These are phyloP conservation scores for Pteria penguin DNA, from an alignment of 2,888 invertebrate genomes.

Conservation along the genomic window DNA sequence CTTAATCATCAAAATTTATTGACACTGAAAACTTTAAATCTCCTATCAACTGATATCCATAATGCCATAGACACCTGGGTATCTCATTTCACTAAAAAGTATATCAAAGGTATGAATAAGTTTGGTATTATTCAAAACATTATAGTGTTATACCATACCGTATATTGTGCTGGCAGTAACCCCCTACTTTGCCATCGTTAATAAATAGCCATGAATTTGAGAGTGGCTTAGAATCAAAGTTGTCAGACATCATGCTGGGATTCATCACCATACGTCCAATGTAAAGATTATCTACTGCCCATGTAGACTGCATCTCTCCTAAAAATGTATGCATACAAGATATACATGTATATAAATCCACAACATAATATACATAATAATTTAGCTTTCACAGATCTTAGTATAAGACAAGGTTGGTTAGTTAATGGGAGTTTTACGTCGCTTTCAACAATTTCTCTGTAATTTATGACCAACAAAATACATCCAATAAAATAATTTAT, in stretches of 20 bases:
- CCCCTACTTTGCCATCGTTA: constrained; percentile 76
- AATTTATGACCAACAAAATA: background rate
- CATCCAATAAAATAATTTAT: background rate
- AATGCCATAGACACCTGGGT: no score
- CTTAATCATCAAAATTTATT: no score
- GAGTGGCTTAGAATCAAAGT: constrained; percentile 67
- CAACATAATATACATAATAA: no score
- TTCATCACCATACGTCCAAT: constrained; percentile 77
- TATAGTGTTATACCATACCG: constrained; percentile 62
- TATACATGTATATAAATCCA: background rate
- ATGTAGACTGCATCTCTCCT: constrained; percentile 76
- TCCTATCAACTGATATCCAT: no score
- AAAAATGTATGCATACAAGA: background rate
- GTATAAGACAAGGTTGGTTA: no score
- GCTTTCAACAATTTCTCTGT: no score
- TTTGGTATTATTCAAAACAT: background rate
- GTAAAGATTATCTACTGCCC: constrained; percentile 80
- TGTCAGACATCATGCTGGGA: constrained; percentile 75
- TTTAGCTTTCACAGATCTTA: no score
- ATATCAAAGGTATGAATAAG: no score
- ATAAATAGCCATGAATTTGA: constrained; percentile 79
- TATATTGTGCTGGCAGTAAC: constrained; percentile 74
- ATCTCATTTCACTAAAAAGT: no score
- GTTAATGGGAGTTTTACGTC: no score
- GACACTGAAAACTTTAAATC: no score